Conservation (phyloP, 2,888 invertebrate genomes). For the Stenodema calcarata region DNA sequence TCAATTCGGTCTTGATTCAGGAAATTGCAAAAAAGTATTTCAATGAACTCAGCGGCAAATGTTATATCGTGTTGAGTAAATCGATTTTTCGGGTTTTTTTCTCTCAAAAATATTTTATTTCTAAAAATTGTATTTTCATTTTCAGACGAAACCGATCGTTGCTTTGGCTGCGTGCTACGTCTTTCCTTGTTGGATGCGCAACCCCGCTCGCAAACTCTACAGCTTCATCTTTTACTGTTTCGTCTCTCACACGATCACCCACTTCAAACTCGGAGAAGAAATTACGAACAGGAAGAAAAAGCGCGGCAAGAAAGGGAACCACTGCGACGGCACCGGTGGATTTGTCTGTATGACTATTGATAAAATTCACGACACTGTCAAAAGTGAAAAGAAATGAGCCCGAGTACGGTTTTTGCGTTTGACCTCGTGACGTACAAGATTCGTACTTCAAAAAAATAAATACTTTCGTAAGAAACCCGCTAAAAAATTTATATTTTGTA, state of each 20-base stretch:
- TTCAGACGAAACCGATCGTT: conserved; percentile 21
- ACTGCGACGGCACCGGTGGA: conserved; percentile 1
- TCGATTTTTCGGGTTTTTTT: too few species aligned
- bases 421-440: too few species aligned
- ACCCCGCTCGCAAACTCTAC: background rate
- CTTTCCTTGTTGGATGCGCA: background rate
- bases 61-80: too few species aligned
- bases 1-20: too few species aligned
- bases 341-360: conserved; percentile 9
- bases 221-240: conserved; percentile 27
- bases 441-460: too few species aligned
- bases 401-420: background rate
- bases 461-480: too few species aligned
- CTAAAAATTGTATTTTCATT: background rate
- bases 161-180: background rate
- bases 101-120: too few species aligned
- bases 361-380: background rate
- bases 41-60: too few species aligned
- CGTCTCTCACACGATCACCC: conserved; percentile 11
- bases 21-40: too few species aligned
- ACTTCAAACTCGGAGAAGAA: conserved; percentile 22
- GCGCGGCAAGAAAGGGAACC: background rate
- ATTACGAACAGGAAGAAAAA: conserved; percentile 23
- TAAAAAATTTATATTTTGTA: too few species aligned
- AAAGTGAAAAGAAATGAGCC: background rate